Evolutionary conservation across 2,797 vertebrate genomes (phyloP).

Genomic region (Chaenodraco wilsoni): DNA sequence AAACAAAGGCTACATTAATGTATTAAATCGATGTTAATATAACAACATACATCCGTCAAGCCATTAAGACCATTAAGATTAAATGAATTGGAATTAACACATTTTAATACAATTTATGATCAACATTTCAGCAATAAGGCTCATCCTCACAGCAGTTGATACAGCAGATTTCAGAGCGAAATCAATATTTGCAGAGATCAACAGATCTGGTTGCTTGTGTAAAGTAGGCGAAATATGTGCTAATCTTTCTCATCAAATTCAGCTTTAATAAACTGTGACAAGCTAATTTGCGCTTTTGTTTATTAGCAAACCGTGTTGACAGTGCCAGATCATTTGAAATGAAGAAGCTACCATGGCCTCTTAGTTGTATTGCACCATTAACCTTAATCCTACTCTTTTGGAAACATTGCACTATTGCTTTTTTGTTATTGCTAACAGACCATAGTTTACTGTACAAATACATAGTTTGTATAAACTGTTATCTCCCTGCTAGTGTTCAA

Average conservation of each 20-base stretch:
- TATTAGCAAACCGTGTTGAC: neutral
- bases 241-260: neutral
- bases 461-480: neutral
- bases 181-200: neutral
- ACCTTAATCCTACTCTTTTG: no score
- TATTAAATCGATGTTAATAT: no score
- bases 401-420: neutral
- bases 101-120: no score
- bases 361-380: no score
- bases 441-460: no score
- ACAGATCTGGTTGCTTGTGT: neutral
- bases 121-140: neutral
- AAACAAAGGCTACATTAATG: no score
- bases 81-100: neutral
- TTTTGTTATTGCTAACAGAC: no score
- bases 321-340: neutral
- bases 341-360: neutral
- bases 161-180: neutral
- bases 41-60: no score
- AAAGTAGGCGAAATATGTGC: neutral
- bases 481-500: neutral
- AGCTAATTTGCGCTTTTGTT: neutral
- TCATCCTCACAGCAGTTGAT: neutral
- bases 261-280: neutral
- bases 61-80: neutral